Evolutionary conservation across 2,797 vertebrate genomes (phyloP).

Genomic region (Oreochromis grahami): DNA sequence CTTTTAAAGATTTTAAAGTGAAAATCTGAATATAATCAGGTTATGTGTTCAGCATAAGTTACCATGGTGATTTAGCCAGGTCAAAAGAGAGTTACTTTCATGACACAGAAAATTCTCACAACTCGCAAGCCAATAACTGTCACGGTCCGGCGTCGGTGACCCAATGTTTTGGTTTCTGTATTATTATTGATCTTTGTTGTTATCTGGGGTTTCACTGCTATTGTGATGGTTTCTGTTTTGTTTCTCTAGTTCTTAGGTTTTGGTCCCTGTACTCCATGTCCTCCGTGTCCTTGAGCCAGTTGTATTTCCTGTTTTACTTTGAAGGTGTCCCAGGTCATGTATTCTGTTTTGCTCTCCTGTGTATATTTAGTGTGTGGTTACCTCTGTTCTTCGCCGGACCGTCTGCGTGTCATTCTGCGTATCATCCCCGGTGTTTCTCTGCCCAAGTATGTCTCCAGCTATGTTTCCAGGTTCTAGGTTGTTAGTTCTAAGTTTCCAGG

Average conservation of each 20-base stretch:
- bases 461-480: background rate
- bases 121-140: background rate
- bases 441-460: background rate
- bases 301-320: background rate
- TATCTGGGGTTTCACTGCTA: accelerated
- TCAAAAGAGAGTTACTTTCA: accelerated
- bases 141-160: background rate
- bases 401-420: background rate
- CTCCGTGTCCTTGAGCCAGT: background rate
- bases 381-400: background rate
- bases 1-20: background rate
- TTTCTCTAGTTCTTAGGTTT: background rate
- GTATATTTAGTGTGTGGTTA: background rate
- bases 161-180: background rate
- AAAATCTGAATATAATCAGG: background rate
- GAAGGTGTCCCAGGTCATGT: background rate
- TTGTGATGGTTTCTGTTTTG: background rate
- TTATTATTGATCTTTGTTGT: background rate
- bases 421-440: background rate
- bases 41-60: background rate
- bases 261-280: background rate
- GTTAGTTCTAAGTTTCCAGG: no score
- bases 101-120: background rate
- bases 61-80: background rate
- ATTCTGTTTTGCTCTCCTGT: background rate